Base-by-base conservation (phyloP, 2,797 vertebrate genomes). In the Odontamblyopus lacepedii region DNA sequence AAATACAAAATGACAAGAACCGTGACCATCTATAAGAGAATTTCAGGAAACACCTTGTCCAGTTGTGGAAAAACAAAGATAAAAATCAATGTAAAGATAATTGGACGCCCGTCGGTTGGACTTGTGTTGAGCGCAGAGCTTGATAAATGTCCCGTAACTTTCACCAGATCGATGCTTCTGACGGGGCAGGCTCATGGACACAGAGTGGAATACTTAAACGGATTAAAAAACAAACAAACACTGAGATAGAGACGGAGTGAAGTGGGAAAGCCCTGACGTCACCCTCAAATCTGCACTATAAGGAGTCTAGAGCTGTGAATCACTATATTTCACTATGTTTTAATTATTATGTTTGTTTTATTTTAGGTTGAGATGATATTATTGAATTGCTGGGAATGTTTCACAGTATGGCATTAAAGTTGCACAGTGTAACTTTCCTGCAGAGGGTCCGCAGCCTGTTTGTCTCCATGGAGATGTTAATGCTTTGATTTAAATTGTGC, bases 211-310 rank as follows among this genome's bases (percentile, higher is more conserved):
- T 88, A 90, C 91, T 92, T 91, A 91, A 87, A 74, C 70, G 85
- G 88, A 94, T 93, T 93, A 92, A 90, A 94, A 86, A 80, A 79
- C 85, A 84, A 72, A 93, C 69, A 77, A 81, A 76, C 74, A 69
- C 72, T 81, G 82, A 15, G 29, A 80, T 77, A 78, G 78, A 62
- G 71, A 32, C 16, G 44, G 13, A 1, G 3, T 48, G 13, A 48
- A 48, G 57, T 74, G 69, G 71, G 82, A 68, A 75, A 75, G 70
- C 74, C 81, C 81, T 51, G 77, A 60, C 80, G 89, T 87, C 85
- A 76, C 77, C 56, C 23, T 3, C 23, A 57, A 63, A 70, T 89
- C 84, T 84, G 88, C 78, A 81, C 59, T 85, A 87, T 78, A 61
- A n/a, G 18, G 16, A 18, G 12, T 18, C 4, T 19, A 5, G 50